Base-by-base conservation (phyloP, 2,888 invertebrate species). In the Agrotis ipsilon region DNA sequence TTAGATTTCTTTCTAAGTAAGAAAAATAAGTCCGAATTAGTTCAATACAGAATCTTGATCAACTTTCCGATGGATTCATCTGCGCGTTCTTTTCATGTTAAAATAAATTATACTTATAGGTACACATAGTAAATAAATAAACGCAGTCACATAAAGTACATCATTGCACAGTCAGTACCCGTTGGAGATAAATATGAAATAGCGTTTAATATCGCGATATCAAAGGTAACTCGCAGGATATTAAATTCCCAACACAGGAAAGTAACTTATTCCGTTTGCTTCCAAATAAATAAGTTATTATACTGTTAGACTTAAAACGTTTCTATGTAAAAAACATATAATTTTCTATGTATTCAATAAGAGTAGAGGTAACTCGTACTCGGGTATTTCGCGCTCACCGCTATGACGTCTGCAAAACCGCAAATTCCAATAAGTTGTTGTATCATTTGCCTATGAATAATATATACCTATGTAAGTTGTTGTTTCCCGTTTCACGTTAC, bases 371-470 rank as follows among this genome's bases (percentile, higher is more conserved):
- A 55, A 63, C 54, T 52, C 52, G 64, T 64, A 65, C 78, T 71
- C 75, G 86, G 89, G 90, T 88, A 88, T 88, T 90, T 90, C 82
- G 78, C 85, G 54, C 79, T 75, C 82, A 88, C 87, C 81, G 79
- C 84, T 84, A 86, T 94, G 93, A 94, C 94, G 94, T 91, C 80
- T 77, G 62, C 74, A 77, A 39, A 87, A 92, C 92, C 92, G 87
- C 93, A 93, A 90, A 91, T 92, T 91, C 90, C 88, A 89, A 86
- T 90, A 88, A 90, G 63, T 83, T 78, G 85, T 84, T 86, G 88
- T 89, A 90, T 88, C 86, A 85, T 86, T 87, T 90, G 87, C 86
- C 87, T 87, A 87, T 92, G 92, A 93, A 88, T 91, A 92, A 92
- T 88, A 89, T 83, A 68, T 78, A 83, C 64, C 71, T 76, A 85